A percentile compares a stretch with the other conserved stretches of the same genome.
These are phyloP conservation scores for Xestia xanthographa DNA, from an alignment of 2,888 invertebrate species.

Conservation along the genomic window DNA sequence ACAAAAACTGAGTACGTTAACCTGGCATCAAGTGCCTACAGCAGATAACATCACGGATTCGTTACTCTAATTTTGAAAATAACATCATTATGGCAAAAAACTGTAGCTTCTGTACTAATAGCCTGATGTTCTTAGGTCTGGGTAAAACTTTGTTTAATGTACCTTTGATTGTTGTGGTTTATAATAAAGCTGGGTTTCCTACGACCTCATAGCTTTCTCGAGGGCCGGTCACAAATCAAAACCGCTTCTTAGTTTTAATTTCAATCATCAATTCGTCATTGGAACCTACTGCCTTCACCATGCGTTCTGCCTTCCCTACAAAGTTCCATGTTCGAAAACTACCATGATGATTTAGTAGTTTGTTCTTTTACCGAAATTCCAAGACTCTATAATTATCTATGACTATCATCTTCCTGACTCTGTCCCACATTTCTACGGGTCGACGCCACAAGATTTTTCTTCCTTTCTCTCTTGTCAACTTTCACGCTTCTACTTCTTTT, in stretches of 20 bases:
- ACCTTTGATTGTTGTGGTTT: background rate
- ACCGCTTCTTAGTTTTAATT: background rate
- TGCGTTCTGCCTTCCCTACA: background rate
- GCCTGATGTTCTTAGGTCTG: background rate
- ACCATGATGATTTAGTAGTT: background rate
- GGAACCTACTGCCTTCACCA: background rate
- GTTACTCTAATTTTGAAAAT: slow-evolving; percentile 29
- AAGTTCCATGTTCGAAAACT: background rate
- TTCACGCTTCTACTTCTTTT: background rate
- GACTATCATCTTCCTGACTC: too few species aligned
- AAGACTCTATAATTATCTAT: too few species aligned
- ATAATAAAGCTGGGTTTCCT: background rate
- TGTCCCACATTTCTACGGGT: background rate
- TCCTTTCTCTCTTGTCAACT: background rate
- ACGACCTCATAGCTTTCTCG: background rate
- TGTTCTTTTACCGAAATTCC: too few species aligned
- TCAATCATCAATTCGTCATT: background rate
- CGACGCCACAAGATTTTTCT: background rate
- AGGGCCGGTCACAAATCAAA: background rate
- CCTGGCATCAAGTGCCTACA: slow-evolving; percentile 43
- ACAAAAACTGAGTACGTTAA: slow-evolving; percentile 61
- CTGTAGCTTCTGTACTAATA: background rate
- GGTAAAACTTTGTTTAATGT: background rate
- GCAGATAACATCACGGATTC: slow-evolving; percentile 45
- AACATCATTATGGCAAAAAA: slow-evolving; percentile 35